A percentile compares a stretch with the other conserved stretches of the same genome.
These are phyloP conservation scores for Metopolophium dirhodum DNA, from an alignment of 1,140 invertebrate species.

Conservation along the genomic window DNA sequence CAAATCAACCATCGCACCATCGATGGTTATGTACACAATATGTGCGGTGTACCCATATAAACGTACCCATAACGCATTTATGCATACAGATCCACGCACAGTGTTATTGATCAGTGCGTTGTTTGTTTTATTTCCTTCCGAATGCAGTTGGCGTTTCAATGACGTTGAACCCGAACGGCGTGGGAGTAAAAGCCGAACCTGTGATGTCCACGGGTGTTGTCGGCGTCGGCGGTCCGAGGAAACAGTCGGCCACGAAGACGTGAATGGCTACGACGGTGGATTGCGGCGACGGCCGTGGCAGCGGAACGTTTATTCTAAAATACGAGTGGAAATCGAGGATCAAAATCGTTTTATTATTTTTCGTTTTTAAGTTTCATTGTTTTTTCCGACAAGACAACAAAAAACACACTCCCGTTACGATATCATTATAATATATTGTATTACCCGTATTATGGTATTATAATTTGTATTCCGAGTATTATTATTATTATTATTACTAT, in stretches of 20 bases:
- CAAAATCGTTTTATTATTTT: neutral
- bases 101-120: neutral
- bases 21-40: neutral
- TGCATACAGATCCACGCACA: neutral
- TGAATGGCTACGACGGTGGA: constrained; percentile 18
- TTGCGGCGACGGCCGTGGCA: neutral
- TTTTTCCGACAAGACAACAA: neutral
- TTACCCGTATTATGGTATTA: neutral
- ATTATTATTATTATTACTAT: neutral
- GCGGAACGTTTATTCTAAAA: constrained; percentile 35
- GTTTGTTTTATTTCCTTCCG: constrained; percentile 30
- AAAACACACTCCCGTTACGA: neutral
- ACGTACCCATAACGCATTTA: too few relatives aligned
- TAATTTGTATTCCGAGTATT: neutral
- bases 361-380: neutral
- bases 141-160: constrained; percentile 62
- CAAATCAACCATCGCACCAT: neutral
- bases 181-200: constrained; percentile 61
- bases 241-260: constrained; percentile 51
- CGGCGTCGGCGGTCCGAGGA: constrained; percentile 40
- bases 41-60: neutral
- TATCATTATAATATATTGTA: neutral
- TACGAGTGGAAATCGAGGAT: constrained; percentile 16
- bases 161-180: constrained; percentile 62
- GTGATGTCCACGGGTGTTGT: constrained; percentile 57